Percentiles rank a stretch among this genome's conserved stretches.
These are phyloP conservation scores for Bergia puertoricense DNA, from an alignment of 92 coral and sea anemone species.

Conservation along the genomic window DNA sequence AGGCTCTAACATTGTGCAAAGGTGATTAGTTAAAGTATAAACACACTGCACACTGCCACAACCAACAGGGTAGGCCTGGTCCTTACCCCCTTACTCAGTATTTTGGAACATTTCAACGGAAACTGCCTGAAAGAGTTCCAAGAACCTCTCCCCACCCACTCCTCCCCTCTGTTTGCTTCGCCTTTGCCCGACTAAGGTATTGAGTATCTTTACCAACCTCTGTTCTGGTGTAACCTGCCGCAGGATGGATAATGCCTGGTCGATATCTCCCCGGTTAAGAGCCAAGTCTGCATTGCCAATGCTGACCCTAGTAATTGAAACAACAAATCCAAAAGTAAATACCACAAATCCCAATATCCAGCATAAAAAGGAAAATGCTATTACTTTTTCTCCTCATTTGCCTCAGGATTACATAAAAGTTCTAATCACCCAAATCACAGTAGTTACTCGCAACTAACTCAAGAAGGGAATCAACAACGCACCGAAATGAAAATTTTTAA, in stretches of 20 bases:
- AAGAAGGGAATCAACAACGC: neutral
- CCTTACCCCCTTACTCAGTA: too few relatives aligned
- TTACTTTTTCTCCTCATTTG: too few relatives aligned
- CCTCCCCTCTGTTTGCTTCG: too few relatives aligned
- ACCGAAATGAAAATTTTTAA: too few relatives aligned
- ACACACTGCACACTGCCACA: too few relatives aligned
- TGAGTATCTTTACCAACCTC: slow-evolving; percentile 58
- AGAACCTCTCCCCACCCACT: too few relatives aligned
- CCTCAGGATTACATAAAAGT: neutral
- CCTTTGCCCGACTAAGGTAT: neutral
- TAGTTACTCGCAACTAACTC: neutral
- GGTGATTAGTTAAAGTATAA: too few relatives aligned
- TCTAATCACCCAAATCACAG: neutral
- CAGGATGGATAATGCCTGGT: slow-evolving; percentile 84
- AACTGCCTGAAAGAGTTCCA: too few relatives aligned
- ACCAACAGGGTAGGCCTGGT: neutral
- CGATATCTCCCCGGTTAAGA: slow-evolving; percentile 90
- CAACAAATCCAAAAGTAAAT: neutral
- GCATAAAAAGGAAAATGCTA: neutral
- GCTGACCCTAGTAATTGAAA: slow-evolving; percentile 64
- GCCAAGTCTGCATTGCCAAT: slow-evolving; percentile 94
- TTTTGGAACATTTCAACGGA: too few relatives aligned
- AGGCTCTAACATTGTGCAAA: too few relatives aligned
- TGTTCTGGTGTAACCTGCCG: slow-evolving; percentile 92
- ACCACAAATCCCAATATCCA: neutral